phyloP scores from a whole-genome alignment of 2,888 invertebrate genomes.

The Zaprionus bogoriensis region DNA sequence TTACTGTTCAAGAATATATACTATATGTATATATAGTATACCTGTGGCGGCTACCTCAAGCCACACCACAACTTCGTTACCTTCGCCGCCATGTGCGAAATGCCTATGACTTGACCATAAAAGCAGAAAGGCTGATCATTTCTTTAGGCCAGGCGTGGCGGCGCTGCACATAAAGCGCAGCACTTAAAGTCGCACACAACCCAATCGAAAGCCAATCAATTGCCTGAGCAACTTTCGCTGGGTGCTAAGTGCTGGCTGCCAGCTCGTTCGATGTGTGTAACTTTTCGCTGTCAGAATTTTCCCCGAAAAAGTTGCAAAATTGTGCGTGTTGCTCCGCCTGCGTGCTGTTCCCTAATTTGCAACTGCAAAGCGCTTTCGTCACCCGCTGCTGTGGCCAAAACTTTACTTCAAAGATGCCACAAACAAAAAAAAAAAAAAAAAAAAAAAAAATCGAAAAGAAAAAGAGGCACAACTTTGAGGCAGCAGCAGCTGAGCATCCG shows the following conservation, averaged over 20 bases:
- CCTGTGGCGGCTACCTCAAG: no score
- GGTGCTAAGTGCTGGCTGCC: no score
- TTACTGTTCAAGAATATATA: not conserved
- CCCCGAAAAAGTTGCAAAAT: not conserved
- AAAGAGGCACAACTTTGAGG: not conserved
- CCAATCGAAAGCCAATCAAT: slow-evolving; percentile 22
- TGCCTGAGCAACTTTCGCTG: no score
- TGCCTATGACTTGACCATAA: slow-evolving; percentile 47
- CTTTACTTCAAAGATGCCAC: slow-evolving; percentile 36
- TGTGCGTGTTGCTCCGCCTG: not conserved
- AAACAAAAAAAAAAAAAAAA: slow-evolving; percentile 1
- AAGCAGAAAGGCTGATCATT: slow-evolving; percentile 7
- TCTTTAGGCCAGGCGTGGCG: not conserved
- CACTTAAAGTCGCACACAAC: slow-evolving; percentile 24
- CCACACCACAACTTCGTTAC: no score
- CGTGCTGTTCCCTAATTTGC: slow-evolving; percentile 1
- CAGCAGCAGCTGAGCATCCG: slow-evolving; percentile 48
- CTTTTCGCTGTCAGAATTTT: no score
- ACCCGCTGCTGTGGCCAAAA: slow-evolving; percentile 21
- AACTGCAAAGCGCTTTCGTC: slow-evolving; percentile 26
- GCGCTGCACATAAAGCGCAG: not conserved
- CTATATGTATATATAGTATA: no score
- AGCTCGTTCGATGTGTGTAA: no score
- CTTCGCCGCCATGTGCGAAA: slow-evolving; percentile 33
- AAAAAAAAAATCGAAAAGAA: slow-evolving; percentile 11